A percentile compares a stretch with the other conserved stretches of the same genome.
Evolutionary conservation across 2,113 vertebrate species (phyloP).

Genomic region (Neoarius graeffei): DNA sequence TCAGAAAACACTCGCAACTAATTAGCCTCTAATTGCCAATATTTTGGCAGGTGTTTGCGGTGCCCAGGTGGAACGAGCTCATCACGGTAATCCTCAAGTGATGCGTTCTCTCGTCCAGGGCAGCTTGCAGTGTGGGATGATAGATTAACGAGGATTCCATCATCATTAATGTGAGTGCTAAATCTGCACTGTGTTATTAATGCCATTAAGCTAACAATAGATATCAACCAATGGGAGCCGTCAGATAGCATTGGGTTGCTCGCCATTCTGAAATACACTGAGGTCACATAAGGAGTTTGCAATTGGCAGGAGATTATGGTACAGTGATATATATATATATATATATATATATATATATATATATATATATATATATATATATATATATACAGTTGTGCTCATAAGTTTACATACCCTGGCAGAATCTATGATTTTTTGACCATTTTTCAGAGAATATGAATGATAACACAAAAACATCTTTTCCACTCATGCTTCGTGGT

Average conservation of each 20-base stretch:
- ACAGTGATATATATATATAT: not conserved
- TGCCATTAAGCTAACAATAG: slow-evolving; percentile 48
- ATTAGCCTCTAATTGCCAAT: slow-evolving; percentile 99
- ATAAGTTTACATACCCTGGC: too few species aligned
- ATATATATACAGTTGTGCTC: too few species aligned
- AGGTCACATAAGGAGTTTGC: slow-evolving; percentile 25
- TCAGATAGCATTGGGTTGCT: slow-evolving; percentile 49
- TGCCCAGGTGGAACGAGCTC: slow-evolving; percentile 90
- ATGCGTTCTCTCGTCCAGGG: slow-evolving; percentile 64
- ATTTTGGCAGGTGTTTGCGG: slow-evolving; percentile 99
- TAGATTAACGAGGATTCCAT: slow-evolving; percentile 62
- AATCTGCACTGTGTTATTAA: slow-evolving; percentile 44
- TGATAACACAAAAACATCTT: too few species aligned
- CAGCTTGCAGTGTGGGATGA: slow-evolving; percentile 64
- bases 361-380: too few species aligned
- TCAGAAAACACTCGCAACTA: slow-evolving; percentile 99
- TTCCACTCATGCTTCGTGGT: too few species aligned
- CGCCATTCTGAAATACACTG: slow-evolving; percentile 15
- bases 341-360: too few species aligned
- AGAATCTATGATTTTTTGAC: too few species aligned
- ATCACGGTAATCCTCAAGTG: slow-evolving; percentile 83
- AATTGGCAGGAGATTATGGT: slow-evolving; percentile 7
- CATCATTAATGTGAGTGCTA: slow-evolving; percentile 46
- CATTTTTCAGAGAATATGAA: too few species aligned
- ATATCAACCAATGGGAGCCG: slow-evolving; percentile 35